phyloP scores from a whole-genome alignment of 2,113 vertebrate genomes.

The human region GRCh38 chrX:51464001-51464500 shows the following conservation, averaged over 20 bases:
- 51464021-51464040: too few relatives aligned
- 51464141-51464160: not conserved
- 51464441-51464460: not conserved
- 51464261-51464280: not conserved
- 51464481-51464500: not conserved
- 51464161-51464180: not conserved
- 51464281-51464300: not conserved
- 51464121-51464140: not conserved
- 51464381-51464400: not conserved
- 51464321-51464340: not conserved
- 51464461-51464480: not conserved
- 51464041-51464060: too few relatives aligned
- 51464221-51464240: not conserved
- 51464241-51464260: not conserved
- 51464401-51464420: not conserved
- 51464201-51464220: not conserved
- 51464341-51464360: not conserved
- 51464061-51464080: not conserved
- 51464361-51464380: not conserved
- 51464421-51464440: not conserved
- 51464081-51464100: not conserved
- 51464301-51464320: not conserved
- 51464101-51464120: not conserved
- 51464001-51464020: too few relatives aligned
- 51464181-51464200: not conserved